Percentiles rank a stretch among this genome's conserved stretches.
Conservation (phyloP, 64 coral and sea anemone genomes). For the Platygyra sinensis region DNA sequence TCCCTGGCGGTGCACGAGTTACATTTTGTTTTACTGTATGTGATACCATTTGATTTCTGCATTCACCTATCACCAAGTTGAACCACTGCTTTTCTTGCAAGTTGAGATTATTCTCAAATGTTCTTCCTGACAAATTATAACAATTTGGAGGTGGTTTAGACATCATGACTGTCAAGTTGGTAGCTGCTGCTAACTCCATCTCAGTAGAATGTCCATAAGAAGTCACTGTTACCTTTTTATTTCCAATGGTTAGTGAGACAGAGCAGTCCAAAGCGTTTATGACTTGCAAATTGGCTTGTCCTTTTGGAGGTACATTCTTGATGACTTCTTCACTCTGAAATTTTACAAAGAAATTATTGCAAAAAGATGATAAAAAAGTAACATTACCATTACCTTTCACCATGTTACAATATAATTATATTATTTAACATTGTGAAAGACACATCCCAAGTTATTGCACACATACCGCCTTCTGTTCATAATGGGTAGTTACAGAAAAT, state of each 20-base stretch:
- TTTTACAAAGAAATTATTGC: not conserved
- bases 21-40: constrained; percentile 43
- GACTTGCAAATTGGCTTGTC: constrained; percentile 60
- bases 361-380: not conserved
- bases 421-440: no score
- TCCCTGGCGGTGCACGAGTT: constrained; percentile 40
- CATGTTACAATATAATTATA: no score
- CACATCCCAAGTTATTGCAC: no score
- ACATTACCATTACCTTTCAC: not conserved
- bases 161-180: constrained; percentile 1
- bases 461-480: no score
- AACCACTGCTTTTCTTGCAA: constrained; percentile 60
- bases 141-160: constrained; percentile 26
- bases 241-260: constrained; percentile 27
- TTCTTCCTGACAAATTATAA: not conserved
- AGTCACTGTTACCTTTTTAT: constrained; percentile 32
- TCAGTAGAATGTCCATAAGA: constrained; percentile 40
- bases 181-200: constrained; percentile 4
- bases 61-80: constrained; percentile 48
- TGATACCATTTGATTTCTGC: constrained; percentile 23
- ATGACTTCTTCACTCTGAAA: constrained; percentile 58
- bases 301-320: constrained; percentile 39
- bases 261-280: constrained; percentile 63
- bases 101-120: not conserved
- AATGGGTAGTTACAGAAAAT: no score